phyloP scores from a whole-genome alignment of 2,888 invertebrate species.

The Serripes groenlandicus region DNA sequence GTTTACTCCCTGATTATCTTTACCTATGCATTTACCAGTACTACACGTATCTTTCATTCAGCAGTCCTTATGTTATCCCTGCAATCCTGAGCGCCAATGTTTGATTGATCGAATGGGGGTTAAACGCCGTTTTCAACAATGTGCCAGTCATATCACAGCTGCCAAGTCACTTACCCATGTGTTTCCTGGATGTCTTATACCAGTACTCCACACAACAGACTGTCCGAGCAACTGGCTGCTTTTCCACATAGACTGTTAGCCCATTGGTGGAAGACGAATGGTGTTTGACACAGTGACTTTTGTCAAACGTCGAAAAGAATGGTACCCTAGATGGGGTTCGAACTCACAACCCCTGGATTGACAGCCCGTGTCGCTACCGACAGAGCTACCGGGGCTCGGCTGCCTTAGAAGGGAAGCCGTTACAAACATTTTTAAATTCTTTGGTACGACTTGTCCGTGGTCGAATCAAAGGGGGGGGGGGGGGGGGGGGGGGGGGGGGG shows the following conservation, averaged over 20 bases:
- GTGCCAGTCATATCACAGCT: background rate
- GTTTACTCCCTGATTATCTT: too few species aligned
- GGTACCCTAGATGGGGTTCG: too few species aligned
- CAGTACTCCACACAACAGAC: background rate
- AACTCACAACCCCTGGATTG: too few species aligned
- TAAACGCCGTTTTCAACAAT: background rate
- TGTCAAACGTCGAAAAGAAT: too few species aligned
- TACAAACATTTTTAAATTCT: background rate
- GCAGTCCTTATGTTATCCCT: too few species aligned
- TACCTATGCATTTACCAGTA: too few species aligned
- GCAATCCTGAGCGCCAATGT: background rate
- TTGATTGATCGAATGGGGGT: background rate
- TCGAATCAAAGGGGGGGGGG: background rate
- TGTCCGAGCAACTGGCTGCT: background rate
- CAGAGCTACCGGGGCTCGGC: too few species aligned
- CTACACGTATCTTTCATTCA: too few species aligned
- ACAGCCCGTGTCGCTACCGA: too few species aligned
- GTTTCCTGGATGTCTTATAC: background rate
- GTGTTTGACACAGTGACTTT: background rate
- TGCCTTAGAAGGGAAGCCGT: too few species aligned
- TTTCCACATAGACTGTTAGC: background rate
- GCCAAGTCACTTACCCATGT: background rate
- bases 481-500: constrained; percentile 5
- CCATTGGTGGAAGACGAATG: background rate
- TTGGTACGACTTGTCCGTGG: background rate